phyloP scores from a whole-genome alignment of 2,113 vertebrate genomes.

The Crotalus tigris region DNA sequence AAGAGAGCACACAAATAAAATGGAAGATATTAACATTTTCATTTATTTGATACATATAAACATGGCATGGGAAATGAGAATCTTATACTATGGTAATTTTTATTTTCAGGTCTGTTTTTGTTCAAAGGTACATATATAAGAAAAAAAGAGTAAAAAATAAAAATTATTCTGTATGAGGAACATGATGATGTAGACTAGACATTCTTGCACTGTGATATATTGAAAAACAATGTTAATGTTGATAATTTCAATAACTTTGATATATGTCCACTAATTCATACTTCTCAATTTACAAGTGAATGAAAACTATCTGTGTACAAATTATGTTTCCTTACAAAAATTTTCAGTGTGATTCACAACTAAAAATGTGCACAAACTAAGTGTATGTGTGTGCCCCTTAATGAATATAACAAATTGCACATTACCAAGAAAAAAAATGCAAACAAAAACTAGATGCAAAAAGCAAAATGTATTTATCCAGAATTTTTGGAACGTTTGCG shows the following conservation, averaged over 20 bases:
- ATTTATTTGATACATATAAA: neutral
- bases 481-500: neutral
- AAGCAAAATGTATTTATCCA: neutral
- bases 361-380: neutral
- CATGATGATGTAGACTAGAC: neutral
- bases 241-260: neutral
- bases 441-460: neutral
- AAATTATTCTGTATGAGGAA: neutral
- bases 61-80: neutral
- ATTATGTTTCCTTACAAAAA: neutral
- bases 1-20: neutral
- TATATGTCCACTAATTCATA: neutral
- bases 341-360: neutral
- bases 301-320: neutral
- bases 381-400: neutral
- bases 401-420: neutral
- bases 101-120: neutral
- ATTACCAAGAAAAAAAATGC: neutral
- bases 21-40: neutral
- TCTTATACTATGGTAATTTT: neutral
- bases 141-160: neutral
- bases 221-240: neutral
- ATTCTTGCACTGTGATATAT: neutral
- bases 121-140: neutral
- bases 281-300: neutral